Evolutionary conservation across 2,797 vertebrate species (phyloP), one percentile per base, ranked within the genome.

Genomic region (Picus viridis): DNA sequence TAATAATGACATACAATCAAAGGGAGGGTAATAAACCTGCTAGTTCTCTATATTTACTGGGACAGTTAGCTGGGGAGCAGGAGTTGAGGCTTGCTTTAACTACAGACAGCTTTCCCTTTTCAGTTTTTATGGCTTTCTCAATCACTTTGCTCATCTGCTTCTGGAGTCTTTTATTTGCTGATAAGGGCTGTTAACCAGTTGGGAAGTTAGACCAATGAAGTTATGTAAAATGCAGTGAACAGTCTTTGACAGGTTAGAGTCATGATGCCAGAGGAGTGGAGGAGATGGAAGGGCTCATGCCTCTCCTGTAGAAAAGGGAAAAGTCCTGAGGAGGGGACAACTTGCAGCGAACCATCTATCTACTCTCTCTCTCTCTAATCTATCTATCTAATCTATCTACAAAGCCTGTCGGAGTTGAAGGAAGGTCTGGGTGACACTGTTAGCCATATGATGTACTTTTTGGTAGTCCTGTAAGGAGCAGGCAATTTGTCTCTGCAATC

Each of bases 1-100:
- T 96, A 96, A 96, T 93, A 93, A 94, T 96, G 94, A 96, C 78
- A 88, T 95, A 92, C 62, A 94, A 94, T 97, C 92, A 96, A 92
- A 95, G 75, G 64, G 76, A 92, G 80, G 70, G 84, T 81, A 90
- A 93, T 97, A 97, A 96, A 97, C 45, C 84, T 82, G 80, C 86
- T 94, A 88, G 73, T 69, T 81, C 85, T 96, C 92, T 64, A 4
- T 95, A 67, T 96, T 97, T 97, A 94, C 89, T 72, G 73, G 88
- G 78, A 34, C 70, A 92, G 89, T 94, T 97, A 92, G 88, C 70
- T 94, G 83, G 75, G 94, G 72, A 94, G 72, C 76, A 57, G 82
- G 72, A 91, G 71, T 58, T 83, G 26, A 93, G 81, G 51, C 91
- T 96, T 94, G 85, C 90, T 95, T 96, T 95, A 92, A 94, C 88